These are phyloP conservation scores for Conchocele bisecta DNA, from an alignment of 2,888 invertebrate species.

Conservation along the genomic window DNA sequence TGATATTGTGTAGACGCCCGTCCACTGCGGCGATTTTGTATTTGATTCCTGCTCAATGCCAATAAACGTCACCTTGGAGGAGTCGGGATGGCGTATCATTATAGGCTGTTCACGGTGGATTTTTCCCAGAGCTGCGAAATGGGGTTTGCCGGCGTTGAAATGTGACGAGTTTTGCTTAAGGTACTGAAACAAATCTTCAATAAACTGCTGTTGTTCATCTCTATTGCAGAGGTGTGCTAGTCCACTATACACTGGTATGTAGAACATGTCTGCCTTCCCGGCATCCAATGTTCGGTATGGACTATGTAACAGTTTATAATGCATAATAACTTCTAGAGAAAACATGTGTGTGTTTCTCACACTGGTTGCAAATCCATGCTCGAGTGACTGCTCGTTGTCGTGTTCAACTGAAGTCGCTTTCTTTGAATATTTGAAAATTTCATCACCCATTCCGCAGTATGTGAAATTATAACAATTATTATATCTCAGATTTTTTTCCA, in stretches of 20 bases:
- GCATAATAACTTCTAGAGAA: conserved; percentile 67
- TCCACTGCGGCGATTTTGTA: conserved; percentile 2
- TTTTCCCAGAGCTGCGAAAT: conserved; percentile 69
- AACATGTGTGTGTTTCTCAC: conserved; percentile 63
- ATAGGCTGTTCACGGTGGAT: conserved; percentile 69
- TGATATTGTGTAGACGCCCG: conserved; percentile 30
- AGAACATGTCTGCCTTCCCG: conserved; percentile 64
- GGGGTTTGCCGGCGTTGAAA: conserved; percentile 61
- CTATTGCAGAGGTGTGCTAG: conserved; percentile 51
- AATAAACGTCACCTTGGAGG: conserved; percentile 60
- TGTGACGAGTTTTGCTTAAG: conserved; percentile 40
- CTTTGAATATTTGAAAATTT: no score
- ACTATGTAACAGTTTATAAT: conserved; percentile 65
- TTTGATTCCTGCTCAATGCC: conserved; percentile 69
- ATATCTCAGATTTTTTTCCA: no score
- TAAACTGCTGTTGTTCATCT: conserved; percentile 4
- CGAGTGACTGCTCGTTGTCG: no score
- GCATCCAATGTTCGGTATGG: conserved; percentile 60
- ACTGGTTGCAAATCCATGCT: no score
- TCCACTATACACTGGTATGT: conserved; percentile 68
- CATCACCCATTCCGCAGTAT: no score
- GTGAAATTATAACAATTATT: no score
- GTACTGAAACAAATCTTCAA: conserved; percentile 46
- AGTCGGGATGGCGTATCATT: conserved; percentile 51
- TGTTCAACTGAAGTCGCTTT: no score